phyloP scores from a whole-genome alignment of 2,888 invertebrate species.

The Cecidostiba fungosa region DNA sequence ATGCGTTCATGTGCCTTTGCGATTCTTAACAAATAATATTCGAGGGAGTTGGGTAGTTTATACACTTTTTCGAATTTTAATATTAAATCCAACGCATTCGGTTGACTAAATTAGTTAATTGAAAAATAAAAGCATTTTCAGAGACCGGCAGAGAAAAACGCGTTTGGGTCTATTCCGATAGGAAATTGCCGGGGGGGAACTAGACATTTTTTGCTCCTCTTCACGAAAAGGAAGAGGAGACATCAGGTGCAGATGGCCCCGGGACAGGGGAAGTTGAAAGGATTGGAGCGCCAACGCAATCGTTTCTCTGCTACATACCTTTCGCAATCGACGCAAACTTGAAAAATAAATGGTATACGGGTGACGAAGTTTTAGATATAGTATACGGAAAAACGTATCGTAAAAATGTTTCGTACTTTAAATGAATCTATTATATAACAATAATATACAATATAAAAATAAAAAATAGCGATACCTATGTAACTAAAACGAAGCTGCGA shows the following conservation, averaged over 20 bases:
- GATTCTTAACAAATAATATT: too few species aligned
- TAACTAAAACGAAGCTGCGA: too few species aligned
- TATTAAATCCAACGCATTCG: not conserved
- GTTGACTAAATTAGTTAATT: not conserved
- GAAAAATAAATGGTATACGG: not conserved
- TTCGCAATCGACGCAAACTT: slow-evolving; percentile 35
- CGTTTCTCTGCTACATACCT: not conserved
- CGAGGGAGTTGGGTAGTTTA: not conserved
- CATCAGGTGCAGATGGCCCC: slow-evolving; percentile 51
- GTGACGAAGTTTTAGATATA: not conserved
- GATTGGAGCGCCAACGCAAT: slow-evolving; percentile 27
- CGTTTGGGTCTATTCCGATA: not conserved
- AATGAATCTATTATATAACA: too few species aligned
- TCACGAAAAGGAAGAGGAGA: slow-evolving; percentile 23
- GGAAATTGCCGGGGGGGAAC: not conserved
- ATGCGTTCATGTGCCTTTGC: too few species aligned
- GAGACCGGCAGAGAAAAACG: not conserved
- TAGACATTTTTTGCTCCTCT: slow-evolving; percentile 24
- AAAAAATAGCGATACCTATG: too few species aligned
- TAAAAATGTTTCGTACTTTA: not conserved
- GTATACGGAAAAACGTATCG: not conserved
- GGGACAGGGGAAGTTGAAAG: slow-evolving; percentile 34
- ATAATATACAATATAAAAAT: too few species aligned
- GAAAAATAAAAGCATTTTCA: not conserved
- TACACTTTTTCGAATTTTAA: not conserved